A percentile compares a stretch with the other conserved stretches of the same genome.
Evolutionary conservation across 2,797 vertebrate genomes (phyloP).

Genomic region (Okamejei kenojei): DNA sequence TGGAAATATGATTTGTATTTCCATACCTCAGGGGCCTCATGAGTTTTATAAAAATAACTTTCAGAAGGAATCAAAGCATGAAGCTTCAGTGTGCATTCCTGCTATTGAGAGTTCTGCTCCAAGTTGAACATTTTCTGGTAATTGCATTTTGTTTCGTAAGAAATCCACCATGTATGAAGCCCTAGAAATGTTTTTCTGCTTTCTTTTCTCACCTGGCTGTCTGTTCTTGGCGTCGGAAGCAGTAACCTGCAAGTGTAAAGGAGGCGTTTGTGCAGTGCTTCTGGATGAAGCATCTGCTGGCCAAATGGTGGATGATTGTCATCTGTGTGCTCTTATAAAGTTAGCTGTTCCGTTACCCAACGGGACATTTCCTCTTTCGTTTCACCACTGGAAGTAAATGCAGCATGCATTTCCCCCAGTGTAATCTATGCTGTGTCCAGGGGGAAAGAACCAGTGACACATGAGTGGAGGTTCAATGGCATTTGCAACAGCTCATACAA

Average conservation of each 20-base stretch:
- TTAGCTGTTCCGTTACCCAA: background rate
- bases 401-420: too few relatives aligned
- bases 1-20: slow-evolving; percentile 34
- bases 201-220: background rate
- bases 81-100: slow-evolving; percentile 7
- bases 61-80: background rate
- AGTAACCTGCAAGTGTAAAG: background rate
- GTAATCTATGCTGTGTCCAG: background rate
- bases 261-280: background rate
- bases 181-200: background rate
- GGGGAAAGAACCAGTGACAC: background rate
- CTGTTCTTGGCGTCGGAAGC: background rate
- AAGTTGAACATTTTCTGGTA: background rate
- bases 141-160: background rate
- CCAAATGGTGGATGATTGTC: background rate
- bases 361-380: background rate
- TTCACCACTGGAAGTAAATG: background rate
- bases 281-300: slow-evolving; percentile 13
- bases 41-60: slow-evolving; percentile 24
- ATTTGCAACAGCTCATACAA: background rate
- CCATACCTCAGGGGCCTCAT: background rate
- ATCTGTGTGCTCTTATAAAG: background rate
- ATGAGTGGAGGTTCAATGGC: background rate
- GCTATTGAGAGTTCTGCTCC: background rate
- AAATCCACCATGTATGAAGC: background rate